Percentiles rank a stretch among this genome's conserved stretches.
Conservation (phyloP, 2,888 invertebrate genomes). For the Thereva nobilitata region DNA sequence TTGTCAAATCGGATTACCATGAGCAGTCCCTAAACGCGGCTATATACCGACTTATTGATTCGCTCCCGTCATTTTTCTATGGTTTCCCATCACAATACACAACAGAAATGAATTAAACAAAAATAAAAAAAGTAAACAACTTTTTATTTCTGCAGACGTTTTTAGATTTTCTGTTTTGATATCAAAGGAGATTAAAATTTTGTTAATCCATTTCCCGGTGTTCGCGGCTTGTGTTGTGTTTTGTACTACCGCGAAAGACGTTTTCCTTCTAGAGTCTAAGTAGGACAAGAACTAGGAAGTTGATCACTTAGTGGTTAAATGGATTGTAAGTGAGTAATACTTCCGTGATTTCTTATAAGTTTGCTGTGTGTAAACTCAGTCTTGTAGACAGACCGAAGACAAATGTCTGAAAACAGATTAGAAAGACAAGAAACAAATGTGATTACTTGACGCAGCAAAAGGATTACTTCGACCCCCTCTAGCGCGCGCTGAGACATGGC, state of each 20-base stretch:
- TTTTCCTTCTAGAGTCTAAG: background rate
- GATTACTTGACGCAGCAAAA: conserved; percentile 14
- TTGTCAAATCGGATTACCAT: conserved; percentile 35
- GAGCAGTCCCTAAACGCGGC: background rate
- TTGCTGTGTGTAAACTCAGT: background rate
- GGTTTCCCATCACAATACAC: conserved; percentile 15
- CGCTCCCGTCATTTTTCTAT: conserved; percentile 12
- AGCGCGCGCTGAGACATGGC: conserved; percentile 15
- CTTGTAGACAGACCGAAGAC: background rate
- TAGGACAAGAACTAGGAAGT: conserved; percentile 22
- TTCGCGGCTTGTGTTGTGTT: background rate
- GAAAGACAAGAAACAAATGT: conserved; percentile 17
- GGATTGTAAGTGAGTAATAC: background rate
- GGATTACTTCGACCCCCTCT: conserved; percentile 23
- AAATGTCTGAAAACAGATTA: background rate
- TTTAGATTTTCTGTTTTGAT: conserved; percentile 30
- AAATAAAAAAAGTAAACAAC: background rate
- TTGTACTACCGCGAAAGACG: too few relatives aligned
- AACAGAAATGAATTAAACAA: background rate
- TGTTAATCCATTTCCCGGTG: conserved; percentile 7
- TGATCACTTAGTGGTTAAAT: background rate
- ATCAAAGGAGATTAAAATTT: conserved; percentile 25
- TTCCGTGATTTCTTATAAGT: background rate
- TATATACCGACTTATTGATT: conserved; percentile 28
- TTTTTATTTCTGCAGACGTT: conserved; percentile 24